phyloP scores from a whole-genome alignment of 1,140 invertebrate species.

The Mactra quadrangularis region DNA sequence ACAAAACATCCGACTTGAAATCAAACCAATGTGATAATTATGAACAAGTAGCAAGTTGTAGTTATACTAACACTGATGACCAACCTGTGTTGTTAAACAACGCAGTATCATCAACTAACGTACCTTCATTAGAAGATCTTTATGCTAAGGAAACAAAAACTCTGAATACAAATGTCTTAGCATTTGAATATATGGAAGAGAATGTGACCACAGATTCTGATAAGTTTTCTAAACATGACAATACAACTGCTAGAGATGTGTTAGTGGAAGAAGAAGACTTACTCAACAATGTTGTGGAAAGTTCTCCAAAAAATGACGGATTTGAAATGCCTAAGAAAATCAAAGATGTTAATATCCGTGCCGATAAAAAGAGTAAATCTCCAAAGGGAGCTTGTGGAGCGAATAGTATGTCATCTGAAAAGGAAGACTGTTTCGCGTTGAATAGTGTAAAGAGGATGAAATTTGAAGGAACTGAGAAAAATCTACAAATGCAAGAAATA shows the following conservation, averaged over 20 bases:
- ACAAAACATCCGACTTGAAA: constrained; percentile 23
- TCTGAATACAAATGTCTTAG: constrained; percentile 87
- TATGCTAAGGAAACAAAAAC: constrained; percentile 87
- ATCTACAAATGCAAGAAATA: constrained; percentile 78
- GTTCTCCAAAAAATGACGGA: constrained; percentile 32
- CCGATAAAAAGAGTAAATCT: constrained; percentile 67
- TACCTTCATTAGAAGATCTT: constrained; percentile 85
- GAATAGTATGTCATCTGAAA: neutral
- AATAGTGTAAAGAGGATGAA: constrained; percentile 74
- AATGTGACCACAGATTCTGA: constrained; percentile 86
- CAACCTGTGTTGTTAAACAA: constrained; percentile 47
- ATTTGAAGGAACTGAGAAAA: constrained; percentile 79
- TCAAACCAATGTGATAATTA: neutral
- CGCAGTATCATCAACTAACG: constrained; percentile 35
- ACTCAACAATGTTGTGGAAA: constrained; percentile 19
- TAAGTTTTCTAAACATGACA: constrained; percentile 86
- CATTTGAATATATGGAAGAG: constrained; percentile 84
- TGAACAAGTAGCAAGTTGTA: constrained; percentile 11
- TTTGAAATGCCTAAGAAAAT: constrained; percentile 56
- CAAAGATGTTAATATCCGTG: constrained; percentile 72
- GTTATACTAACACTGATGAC: neutral
- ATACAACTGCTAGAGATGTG: constrained; percentile 16
- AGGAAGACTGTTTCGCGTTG: constrained; percentile 64
- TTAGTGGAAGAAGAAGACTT: constrained; percentile 42
- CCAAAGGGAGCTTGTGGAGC: constrained; percentile 43